Evolutionary conservation across 2,888 invertebrate genomes (phyloP).

Genomic region (Dryadula phaetusa): DNA sequence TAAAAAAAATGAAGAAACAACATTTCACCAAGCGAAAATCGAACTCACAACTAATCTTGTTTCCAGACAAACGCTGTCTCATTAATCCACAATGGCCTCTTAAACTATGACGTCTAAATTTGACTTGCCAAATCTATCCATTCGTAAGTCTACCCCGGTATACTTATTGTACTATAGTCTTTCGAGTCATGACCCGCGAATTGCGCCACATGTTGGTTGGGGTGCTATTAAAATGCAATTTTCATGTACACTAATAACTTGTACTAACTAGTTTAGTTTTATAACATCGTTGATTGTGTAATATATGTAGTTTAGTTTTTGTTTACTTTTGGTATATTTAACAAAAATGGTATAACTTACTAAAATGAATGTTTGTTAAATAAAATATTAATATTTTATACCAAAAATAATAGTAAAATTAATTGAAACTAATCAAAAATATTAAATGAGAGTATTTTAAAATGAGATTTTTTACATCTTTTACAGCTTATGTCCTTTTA

Average conservation of each 20-base stretch:
- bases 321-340: constrained; percentile 4
- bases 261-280: constrained; percentile 44
- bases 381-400: too few relatives aligned
- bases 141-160: constrained; percentile 43
- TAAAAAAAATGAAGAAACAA: too few relatives aligned
- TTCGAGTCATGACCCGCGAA: constrained; percentile 53
- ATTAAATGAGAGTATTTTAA: too few relatives aligned
- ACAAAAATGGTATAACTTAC: neutral
- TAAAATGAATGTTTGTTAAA: neutral
- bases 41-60: too few relatives aligned
- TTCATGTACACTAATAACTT: constrained; percentile 63
- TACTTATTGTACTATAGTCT: constrained; percentile 45
- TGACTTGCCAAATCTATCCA: constrained; percentile 46
- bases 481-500: too few relatives aligned
- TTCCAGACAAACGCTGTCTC: too few relatives aligned
- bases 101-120: too few relatives aligned
- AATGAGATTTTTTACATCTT: too few relatives aligned
- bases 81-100: too few relatives aligned
- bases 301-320: constrained; percentile 14
- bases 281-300: constrained; percentile 30
- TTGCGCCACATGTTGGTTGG: constrained; percentile 58
- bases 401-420: too few relatives aligned
- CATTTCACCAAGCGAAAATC: too few relatives aligned
- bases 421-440: too few relatives aligned
- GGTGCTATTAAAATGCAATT: constrained; percentile 65